Evolutionary conservation across 2,888 invertebrate genomes (phyloP).

Genomic region (Abscondita cerata): DNA sequence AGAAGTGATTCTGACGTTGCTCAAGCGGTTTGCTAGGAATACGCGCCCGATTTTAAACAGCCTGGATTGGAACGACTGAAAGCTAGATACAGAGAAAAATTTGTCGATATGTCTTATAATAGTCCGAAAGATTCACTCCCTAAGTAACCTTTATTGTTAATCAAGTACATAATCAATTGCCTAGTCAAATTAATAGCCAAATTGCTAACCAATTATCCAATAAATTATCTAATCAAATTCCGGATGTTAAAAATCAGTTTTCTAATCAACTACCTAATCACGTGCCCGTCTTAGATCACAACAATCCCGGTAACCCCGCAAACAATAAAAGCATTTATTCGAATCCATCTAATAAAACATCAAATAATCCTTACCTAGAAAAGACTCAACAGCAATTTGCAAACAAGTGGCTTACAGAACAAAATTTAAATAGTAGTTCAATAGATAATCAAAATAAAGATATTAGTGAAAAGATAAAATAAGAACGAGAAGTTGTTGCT

Average conservation of each 20-base stretch:
- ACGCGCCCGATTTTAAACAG: conserved; percentile 97
- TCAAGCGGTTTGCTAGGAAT: conserved; percentile 92
- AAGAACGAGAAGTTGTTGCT: conserved; percentile 39
- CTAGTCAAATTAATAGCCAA: conserved; percentile 47
- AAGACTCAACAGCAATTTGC: conserved; percentile 16
- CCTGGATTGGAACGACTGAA: conserved; percentile 74
- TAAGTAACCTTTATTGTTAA: conserved; percentile 35
- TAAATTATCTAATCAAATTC: conserved; percentile 45
- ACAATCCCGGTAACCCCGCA: conserved; percentile 14
- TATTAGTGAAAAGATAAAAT: conserved; percentile 38
- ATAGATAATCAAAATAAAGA: conserved; percentile 18
- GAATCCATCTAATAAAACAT: conserved; percentile 46
- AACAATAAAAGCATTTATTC: conserved; percentile 24
- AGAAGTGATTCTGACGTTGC: conserved; percentile 96
- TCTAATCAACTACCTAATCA: conserved; percentile 27
- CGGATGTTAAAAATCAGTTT: conserved; percentile 28
- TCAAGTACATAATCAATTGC: conserved; percentile 47
- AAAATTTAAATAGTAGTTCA: conserved; percentile 32
- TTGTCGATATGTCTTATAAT: conserved; percentile 24
- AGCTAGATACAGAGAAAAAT: conserved; percentile 46
- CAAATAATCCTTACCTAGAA: conserved; percentile 29
- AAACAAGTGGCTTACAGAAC: conserved; percentile 35
- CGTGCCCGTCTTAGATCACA: conserved; percentile 22
- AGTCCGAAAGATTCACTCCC: conserved; percentile 44
- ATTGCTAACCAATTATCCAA: conserved; percentile 48